Percentiles rank a stretch among this genome's conserved stretches.
Conservation (phyloP, 1,140 invertebrate genomes). For the Drosophila malerkotliana region DNA sequence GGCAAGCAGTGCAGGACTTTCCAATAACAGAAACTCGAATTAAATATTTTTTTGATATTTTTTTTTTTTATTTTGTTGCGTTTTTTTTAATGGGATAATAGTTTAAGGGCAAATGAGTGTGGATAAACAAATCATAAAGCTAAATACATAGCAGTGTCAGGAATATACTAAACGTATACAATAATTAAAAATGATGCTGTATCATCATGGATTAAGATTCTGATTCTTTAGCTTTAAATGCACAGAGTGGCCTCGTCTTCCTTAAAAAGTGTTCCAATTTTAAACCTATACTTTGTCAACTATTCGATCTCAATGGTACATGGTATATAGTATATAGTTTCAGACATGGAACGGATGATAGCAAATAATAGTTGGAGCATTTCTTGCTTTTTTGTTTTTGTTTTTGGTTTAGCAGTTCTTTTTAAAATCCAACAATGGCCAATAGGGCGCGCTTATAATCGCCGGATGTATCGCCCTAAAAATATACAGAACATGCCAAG, state of each 20-base stretch:
- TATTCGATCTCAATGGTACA: slow-evolving; percentile 69
- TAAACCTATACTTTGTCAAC: slow-evolving; percentile 50
- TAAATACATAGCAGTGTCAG: slow-evolving; percentile 40
- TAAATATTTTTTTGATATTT: slow-evolving; percentile 35
- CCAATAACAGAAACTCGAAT: slow-evolving; percentile 33
- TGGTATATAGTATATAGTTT: slow-evolving; percentile 44
- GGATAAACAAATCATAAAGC: slow-evolving; percentile 47
- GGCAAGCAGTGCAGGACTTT: slow-evolving; percentile 35
- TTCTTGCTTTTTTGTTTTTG: slow-evolving; percentile 12
- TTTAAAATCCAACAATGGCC: slow-evolving; percentile 90
- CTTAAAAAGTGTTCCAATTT: slow-evolving; percentile 52
- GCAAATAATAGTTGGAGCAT: slow-evolving; percentile 48
- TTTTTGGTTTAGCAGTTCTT: slow-evolving; percentile 34
- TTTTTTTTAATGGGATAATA: slow-evolving; percentile 39
- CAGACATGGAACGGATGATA: slow-evolving; percentile 73
- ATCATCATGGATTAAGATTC: slow-evolving; percentile 22
- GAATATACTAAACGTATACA: slow-evolving; percentile 27
- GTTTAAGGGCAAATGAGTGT: slow-evolving; percentile 57
- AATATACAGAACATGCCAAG: slow-evolving; percentile 83
- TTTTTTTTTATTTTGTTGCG: slow-evolving; percentile 60
- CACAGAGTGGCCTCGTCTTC: slow-evolving; percentile 45
- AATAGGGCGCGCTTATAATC: slow-evolving; percentile 95
- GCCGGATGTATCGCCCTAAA: slow-evolving; percentile 95
- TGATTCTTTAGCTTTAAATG: slow-evolving; percentile 63
- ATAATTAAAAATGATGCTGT: slow-evolving; percentile 67